Evolutionary conservation across 1,140 invertebrate species (phyloP).

Genomic region (Metaphire vulgaris): DNA sequence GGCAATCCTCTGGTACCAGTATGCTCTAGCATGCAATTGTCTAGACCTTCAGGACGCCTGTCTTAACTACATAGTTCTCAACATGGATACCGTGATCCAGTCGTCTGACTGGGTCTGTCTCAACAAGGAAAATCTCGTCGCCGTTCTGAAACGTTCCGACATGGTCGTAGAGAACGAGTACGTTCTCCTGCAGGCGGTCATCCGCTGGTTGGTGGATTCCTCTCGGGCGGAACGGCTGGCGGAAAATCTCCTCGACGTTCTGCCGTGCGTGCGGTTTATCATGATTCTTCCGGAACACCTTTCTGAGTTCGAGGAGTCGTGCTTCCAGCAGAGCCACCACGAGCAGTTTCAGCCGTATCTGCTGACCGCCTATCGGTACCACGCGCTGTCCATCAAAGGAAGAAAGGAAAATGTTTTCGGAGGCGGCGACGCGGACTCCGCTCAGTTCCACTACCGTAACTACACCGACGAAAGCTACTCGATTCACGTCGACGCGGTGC

Average conservation of each 20-base stretch:
- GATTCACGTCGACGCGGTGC: constrained; percentile 22
- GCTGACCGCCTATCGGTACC: constrained; percentile 22
- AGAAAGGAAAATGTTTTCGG: constrained; percentile 4
- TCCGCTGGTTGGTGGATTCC: constrained; percentile 40
- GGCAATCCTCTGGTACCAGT: constrained; percentile 47
- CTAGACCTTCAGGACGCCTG: constrained; percentile 39
- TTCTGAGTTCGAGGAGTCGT: constrained; percentile 29
- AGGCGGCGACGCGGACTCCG: neutral
- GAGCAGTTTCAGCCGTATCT: constrained; percentile 19
- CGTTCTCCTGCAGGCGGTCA: constrained; percentile 31
- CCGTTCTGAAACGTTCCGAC: constrained; percentile 43
- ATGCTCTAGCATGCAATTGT: constrained; percentile 41
- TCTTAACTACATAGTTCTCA: constrained; percentile 44
- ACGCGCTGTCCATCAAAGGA: constrained; percentile 19
- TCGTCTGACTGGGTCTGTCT: constrained; percentile 43
- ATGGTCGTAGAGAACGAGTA: constrained; percentile 42
- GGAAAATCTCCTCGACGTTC: constrained; percentile 38
- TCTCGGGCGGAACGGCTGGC: constrained; percentile 32
- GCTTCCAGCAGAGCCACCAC: constrained; percentile 4
- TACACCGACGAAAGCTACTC: constrained; percentile 27
- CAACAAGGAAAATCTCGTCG: constrained; percentile 36
- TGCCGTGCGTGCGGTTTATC: constrained; percentile 42
- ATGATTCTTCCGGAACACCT: constrained; percentile 43
- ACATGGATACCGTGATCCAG: constrained; percentile 43
- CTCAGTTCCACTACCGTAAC: constrained; percentile 26